Evolutionary conservation across 2,888 invertebrate species (phyloP).

Genomic region (Beris chalybata): DNA sequence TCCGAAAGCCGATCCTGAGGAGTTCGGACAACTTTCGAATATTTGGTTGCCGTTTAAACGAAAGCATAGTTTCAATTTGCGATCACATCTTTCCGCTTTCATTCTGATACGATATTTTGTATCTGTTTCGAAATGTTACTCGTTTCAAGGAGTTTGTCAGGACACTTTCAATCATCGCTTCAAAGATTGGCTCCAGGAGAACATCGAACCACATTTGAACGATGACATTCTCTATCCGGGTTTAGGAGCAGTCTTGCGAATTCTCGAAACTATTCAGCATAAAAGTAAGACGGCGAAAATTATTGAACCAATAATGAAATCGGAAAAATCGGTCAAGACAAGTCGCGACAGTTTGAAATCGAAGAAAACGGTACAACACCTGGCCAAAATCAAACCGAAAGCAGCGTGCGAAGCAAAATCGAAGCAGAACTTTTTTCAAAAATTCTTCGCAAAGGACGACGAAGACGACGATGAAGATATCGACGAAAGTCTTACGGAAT

Average conservation of each 20-base stretch:
- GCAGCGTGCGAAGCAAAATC: not conserved
- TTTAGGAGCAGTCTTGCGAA: constrained; percentile 49
- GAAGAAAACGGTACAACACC: constrained; percentile 3
- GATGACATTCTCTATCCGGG: constrained; percentile 54
- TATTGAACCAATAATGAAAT: not conserved
- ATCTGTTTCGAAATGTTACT: constrained; percentile 49
- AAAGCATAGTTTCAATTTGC: constrained; percentile 49
- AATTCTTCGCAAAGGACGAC: constrained; percentile 14
- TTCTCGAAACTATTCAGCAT: constrained; percentile 45
- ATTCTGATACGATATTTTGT: constrained; percentile 51
- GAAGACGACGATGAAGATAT: constrained; percentile 16
- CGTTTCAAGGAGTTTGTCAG: constrained; percentile 46
- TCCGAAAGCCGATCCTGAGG: constrained; percentile 48
- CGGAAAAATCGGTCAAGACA: not conserved
- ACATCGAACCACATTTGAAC: constrained; percentile 47
- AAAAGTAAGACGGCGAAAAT: not conserved
- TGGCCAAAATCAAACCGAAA: not conserved
- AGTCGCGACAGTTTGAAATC: not conserved
- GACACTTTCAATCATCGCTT: constrained; percentile 48
- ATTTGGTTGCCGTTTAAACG: constrained; percentile 52
- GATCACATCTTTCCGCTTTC: constrained; percentile 46
- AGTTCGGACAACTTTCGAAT: constrained; percentile 44
- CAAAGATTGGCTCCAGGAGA: constrained; percentile 49
- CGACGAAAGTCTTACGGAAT: constrained; percentile 6
- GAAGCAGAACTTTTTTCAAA: constrained; percentile 15